A percentile compares a stretch with the other conserved stretches of the same genome.
phyloP scores from a whole-genome alignment of 2,888 invertebrate genomes.

The Microplitis manilae region DNA sequence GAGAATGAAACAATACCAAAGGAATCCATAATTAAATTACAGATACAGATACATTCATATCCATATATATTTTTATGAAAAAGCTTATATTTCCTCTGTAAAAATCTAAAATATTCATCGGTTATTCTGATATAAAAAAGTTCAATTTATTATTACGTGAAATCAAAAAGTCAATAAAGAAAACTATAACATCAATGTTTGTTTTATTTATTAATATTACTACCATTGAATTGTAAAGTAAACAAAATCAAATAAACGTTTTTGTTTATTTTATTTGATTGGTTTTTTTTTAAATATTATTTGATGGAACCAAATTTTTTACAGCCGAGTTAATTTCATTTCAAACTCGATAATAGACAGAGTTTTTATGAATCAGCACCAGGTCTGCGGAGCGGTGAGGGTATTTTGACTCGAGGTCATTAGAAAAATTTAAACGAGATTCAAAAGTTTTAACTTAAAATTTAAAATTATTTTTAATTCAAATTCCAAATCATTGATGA shows the following conservation, averaged over 20 bases:
- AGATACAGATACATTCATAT: conserved; percentile 37
- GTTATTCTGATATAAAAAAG: neutral
- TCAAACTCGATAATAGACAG: too few species aligned
- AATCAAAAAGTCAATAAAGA: conserved; percentile 17
- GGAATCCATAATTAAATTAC: conserved; percentile 30
- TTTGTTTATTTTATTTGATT: neutral
- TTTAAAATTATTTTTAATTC: too few species aligned
- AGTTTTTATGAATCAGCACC: too few species aligned
- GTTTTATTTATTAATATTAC: conserved; percentile 3
- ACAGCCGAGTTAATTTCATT: too few species aligned
- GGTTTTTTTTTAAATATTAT: neutral
- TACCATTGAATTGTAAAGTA: neutral
- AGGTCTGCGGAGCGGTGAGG: too few species aligned
- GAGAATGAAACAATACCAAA: neutral
- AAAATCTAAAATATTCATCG: conserved; percentile 11
- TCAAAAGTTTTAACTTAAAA: too few species aligned
- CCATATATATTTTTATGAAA: conserved; percentile 49
- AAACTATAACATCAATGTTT: neutral
- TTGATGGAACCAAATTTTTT: too few species aligned
- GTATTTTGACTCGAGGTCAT: too few species aligned
- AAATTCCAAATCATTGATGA: too few species aligned
- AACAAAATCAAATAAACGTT: neutral
- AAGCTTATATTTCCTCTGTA: conserved; percentile 42
- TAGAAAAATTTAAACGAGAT: too few species aligned
- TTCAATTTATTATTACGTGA: conserved; percentile 15